Evolutionary conservation across 2,113 vertebrate genomes (phyloP), one percentile per base, ranked within the genome.

Genomic region (Calidris pygmaea): DNA sequence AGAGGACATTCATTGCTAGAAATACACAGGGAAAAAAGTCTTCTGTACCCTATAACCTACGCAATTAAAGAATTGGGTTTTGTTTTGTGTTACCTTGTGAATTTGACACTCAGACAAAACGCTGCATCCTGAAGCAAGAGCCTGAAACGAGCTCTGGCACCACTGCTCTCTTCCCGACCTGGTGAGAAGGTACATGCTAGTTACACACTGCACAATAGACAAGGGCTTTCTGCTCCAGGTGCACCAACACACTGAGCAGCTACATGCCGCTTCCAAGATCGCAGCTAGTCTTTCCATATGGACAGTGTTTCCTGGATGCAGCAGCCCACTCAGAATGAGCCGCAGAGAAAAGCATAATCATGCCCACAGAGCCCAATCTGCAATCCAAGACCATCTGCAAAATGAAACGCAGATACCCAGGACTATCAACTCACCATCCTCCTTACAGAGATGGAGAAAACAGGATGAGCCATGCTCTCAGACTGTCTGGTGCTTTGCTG

Each of bases 271-370:
- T 91, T 90, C 86, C 93, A 92, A 83, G 43, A 56, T 76, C 82
- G 83, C 83, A 93, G 86, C 58, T 9, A 82, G 62, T 24, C 62
- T 65, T 86, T 80, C 96, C 86, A 94, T 76, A 92, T 90, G 86
- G 83, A 83, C 62, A 66, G 85, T 52, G 50, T 68, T 92, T 90
- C 76, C 75, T 90, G 72, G 39, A 34, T 79, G 47, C 3, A 73
- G 76, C 91, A 89, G 84, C 91, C 80, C 87, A 84, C 96, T 89
- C 87, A 71, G 30, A 92, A 70, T 0, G 0, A 92, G 83, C 48
- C 11, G 4, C 72, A 43, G 63, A 32, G 65, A 84, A 86, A 92
- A 58, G 84, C 72, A 81, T 84, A 74, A 85, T 74, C 84, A 14
- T 86, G 84, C 83, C 55, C 72, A 89, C 76, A 86, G 93, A 87